These are phyloP conservation scores for Poecilia picta DNA, from an alignment of 2,797 vertebrate genomes.

Conservation along the genomic window DNA sequence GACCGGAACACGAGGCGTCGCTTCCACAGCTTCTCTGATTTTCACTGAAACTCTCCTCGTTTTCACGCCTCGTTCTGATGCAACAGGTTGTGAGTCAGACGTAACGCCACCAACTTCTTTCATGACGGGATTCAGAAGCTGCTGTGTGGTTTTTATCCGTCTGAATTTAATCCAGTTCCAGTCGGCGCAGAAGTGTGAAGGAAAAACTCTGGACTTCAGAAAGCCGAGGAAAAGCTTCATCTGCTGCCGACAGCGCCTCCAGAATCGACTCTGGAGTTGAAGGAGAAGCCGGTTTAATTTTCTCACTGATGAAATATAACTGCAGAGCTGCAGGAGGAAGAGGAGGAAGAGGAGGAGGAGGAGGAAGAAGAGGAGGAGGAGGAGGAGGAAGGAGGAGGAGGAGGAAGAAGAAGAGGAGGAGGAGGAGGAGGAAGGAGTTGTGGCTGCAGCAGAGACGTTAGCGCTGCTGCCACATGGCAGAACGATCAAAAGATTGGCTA, in stretches of 20 bases:
- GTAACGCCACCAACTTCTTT: conserved; percentile 1
- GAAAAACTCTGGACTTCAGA: not conserved
- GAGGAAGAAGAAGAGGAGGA: too few relatives aligned
- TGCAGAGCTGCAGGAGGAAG: not conserved
- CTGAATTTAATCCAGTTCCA: conserved; percentile 2
- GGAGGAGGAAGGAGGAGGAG: not conserved
- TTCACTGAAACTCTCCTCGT: not conserved
- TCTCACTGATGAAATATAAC: not conserved
- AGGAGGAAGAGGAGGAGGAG: too few relatives aligned
- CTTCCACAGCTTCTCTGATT: not conserved
- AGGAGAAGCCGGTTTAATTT: not conserved
- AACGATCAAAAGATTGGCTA: not conserved
- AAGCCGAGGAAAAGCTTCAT: not conserved
- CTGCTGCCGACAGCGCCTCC: not conserved
- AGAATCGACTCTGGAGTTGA: conserved; percentile 1
- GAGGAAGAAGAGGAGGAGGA: not conserved
- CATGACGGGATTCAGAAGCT: conserved; percentile 1
- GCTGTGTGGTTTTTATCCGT: not conserved
- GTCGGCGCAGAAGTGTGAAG: conserved; percentile 2
- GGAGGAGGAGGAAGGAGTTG: not conserved
- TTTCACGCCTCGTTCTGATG: not conserved
- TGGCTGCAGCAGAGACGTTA: not conserved
- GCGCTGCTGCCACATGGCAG: not conserved
- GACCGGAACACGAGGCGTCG: not conserved
- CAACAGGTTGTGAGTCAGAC: not conserved